These are phyloP conservation scores for Adela reaumurella DNA, from an alignment of 2,888 invertebrate species.

Conservation along the genomic window DNA sequence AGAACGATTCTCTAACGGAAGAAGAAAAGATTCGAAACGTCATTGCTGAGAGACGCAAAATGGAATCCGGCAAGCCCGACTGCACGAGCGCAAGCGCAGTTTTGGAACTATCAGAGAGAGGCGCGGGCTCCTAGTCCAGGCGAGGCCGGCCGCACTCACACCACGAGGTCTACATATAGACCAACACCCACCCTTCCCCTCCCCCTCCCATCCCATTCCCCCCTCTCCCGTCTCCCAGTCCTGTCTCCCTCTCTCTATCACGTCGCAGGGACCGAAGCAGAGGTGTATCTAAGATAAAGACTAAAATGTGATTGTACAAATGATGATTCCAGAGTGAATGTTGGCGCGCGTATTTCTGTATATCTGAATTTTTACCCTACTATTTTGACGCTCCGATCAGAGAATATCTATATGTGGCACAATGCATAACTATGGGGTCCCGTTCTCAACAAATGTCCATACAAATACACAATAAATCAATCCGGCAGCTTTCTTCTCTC, in stretches of 20 bases:
- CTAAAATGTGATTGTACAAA: neutral
- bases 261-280: neutral
- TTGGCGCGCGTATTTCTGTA: too few relatives aligned
- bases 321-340: neutral
- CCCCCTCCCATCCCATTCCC: conserved; percentile 11
- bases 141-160: conserved; percentile 51
- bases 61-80: conserved; percentile 43
- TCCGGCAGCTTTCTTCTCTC: too few relatives aligned
- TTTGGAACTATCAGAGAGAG: conserved; percentile 41
- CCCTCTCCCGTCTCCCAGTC: neutral
- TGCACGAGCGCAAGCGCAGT: conserved; percentile 16
- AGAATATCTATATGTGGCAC: too few relatives aligned
- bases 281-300: neutral
- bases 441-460: too few relatives aligned
- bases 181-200: conserved; percentile 8
- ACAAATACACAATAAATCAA: too few relatives aligned
- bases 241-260: neutral
- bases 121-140: conserved; percentile 50
- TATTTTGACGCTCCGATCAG: too few relatives aligned
- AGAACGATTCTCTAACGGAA: conserved; percentile 29
- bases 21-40: conserved; percentile 59
- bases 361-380: too few relatives aligned
- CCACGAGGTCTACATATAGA: conserved; percentile 50
- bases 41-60: conserved; percentile 58
- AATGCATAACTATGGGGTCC: too few relatives aligned